Base-by-base conservation (phyloP, 2,797 vertebrate genomes). In the Lagocephalus sceleratus region DNA sequence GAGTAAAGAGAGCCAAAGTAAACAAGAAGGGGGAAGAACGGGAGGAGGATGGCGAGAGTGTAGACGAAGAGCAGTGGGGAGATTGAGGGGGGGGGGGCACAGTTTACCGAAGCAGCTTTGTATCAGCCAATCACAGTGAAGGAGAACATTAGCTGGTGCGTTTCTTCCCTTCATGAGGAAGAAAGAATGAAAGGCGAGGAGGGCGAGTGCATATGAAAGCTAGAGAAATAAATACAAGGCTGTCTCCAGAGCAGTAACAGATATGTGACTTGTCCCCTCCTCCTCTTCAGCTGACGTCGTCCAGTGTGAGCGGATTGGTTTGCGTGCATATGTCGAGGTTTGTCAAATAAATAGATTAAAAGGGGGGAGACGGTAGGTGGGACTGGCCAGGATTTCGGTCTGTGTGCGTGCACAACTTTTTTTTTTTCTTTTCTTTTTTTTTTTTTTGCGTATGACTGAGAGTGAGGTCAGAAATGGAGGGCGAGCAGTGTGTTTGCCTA, bases 81-180 rank as follows among this genome's bases (percentile, higher is more conserved):
- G 44, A 22, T 23, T 14, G 5, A 48, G 43, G n/a, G 29, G 17
- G 44, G 29, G 50, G 63, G 86, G 69, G 75, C 85, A 87, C 87
- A 87, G 86, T 90, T 90, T 87, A 87, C 77, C 63, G 67, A 86
- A 89, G 85, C 85, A 90, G 86, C 87, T 90, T 89, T 73, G 74
- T 85, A 84, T 87, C 84, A 87, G 87, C 89, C 88, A 86, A 88
- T 92, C 90, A 91, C 88, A 90, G 90, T 90, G 90, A 91, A 88
- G 82, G 84, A 90, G 78, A 87, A 83, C 84, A 84, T 87, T 85
- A 87, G 90, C 90, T 91, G 91, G 91, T 91, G 87, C 19, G 51
- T 77, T 77, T 86, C 82, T 86, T 85, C 86, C 78, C 59, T 39
- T 53, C 19, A 5, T 3, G 43, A 64, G 78, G 77, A 84, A 79